These are phyloP conservation scores for Pyrgilauda ruficollis DNA, from an alignment of 2,113 vertebrate species.

Conservation along the genomic window DNA sequence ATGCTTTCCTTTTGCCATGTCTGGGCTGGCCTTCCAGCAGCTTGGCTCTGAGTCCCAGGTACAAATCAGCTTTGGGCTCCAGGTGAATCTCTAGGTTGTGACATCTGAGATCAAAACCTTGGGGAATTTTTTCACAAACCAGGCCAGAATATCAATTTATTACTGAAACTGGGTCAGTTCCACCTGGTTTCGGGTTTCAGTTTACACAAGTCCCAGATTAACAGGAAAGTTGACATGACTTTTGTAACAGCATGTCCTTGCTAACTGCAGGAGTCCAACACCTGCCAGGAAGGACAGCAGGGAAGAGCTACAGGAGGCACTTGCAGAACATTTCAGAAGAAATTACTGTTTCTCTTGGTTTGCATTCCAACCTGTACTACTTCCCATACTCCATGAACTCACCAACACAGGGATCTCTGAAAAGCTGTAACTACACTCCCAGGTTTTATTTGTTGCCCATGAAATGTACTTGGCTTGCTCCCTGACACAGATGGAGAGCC, in stretches of 20 bases:
- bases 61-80: background rate
- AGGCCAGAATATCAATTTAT: conserved; percentile 9
- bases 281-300: background rate
- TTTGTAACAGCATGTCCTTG: conserved; percentile 2
- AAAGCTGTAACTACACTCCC: background rate
- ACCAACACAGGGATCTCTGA: background rate
- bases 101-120: background rate
- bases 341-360: background rate
- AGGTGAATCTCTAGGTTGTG: background rate
- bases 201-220: conserved; percentile 46
- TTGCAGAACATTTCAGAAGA: accelerated
- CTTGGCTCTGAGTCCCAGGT: accelerated
- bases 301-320: background rate
- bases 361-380: background rate
- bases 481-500: background rate
- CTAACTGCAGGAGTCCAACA: background rate
- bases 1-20: background rate
- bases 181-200: conserved; percentile 8
- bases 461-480: background rate
- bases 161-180: conserved; percentile 28
- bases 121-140: background rate
- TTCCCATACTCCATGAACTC: background rate
- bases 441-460: background rate
- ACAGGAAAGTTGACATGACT: conserved; percentile 26
- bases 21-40: background rate